A percentile compares a stretch with the other conserved stretches of the same genome.
These are phyloP conservation scores for Trichomalopsis sarcophagae DNA, from an alignment of 1,140 invertebrate species.

Conservation along the genomic window DNA sequence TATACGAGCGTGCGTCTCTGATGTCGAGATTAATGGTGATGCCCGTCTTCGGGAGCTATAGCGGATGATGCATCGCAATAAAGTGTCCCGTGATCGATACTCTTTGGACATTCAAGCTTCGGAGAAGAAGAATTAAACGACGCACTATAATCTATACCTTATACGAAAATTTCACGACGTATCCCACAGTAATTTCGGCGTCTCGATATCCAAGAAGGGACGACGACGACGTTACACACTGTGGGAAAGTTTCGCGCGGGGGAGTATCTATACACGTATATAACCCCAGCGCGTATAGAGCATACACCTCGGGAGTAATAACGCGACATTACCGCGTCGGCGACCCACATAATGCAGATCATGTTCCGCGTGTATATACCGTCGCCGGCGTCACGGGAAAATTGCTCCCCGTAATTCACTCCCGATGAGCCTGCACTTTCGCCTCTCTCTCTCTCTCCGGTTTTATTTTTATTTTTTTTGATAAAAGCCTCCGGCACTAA, in stretches of 20 bases:
- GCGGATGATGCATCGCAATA: too few species aligned
- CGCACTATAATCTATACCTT: too few species aligned
- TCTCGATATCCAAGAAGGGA: background rate
- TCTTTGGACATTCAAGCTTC: too few species aligned
- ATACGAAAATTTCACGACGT: background rate
- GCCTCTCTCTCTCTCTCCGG: background rate
- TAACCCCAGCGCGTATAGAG: background rate
- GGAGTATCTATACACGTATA: background rate
- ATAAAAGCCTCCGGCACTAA: background rate
- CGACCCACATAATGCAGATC: slow-evolving; percentile 3
- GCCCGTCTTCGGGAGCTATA: background rate
- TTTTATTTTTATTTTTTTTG: background rate
- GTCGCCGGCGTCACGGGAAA: background rate
- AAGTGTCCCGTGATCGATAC: too few species aligned
- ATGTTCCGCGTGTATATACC: background rate
- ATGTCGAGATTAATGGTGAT: slow-evolving; percentile 4
- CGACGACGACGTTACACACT: background rate
- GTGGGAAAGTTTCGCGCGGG: slow-evolving; percentile 3
- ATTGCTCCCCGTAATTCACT: background rate
- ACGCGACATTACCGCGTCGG: background rate
- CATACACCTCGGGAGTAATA: background rate
- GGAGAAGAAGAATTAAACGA: background rate
- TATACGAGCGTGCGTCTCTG: background rate
- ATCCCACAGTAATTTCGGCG: background rate
- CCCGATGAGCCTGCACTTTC: background rate